Conservation (phyloP, 2,888 invertebrate species). For the Noctuana brunneofusca region DNA sequence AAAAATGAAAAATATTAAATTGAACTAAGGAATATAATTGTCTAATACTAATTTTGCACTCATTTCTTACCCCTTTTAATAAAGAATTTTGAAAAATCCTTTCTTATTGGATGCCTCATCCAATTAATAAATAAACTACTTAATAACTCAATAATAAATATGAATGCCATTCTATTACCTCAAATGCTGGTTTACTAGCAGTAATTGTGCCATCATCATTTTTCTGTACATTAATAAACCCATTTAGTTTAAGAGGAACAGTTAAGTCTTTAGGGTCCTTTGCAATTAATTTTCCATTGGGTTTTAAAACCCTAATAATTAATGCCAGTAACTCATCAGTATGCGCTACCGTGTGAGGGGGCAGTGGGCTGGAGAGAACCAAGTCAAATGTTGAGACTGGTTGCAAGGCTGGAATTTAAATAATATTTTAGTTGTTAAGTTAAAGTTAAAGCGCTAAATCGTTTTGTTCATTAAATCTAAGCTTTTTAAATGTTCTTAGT, state of each 20-base stretch:
- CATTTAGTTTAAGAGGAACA: conserved; percentile 84
- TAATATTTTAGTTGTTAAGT: too few species aligned
- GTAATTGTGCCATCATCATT: conserved; percentile 58
- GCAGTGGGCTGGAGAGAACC: conserved; percentile 80
- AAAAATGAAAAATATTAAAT: too few species aligned
- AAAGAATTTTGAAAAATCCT: too few species aligned
- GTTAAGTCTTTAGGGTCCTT: conserved; percentile 71
- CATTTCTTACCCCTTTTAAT: too few species aligned
- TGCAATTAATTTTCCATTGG: conserved; percentile 83
- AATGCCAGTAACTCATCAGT: conserved; percentile 78
- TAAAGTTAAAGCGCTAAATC: too few species aligned
- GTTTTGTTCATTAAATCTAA: too few species aligned
- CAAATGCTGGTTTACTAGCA: conserved; percentile 87
- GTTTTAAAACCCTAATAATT: conserved; percentile 84
- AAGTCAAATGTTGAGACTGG: conserved; percentile 84
- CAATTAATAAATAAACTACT: too few species aligned
- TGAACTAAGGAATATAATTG: too few species aligned
- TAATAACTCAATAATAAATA: background rate
- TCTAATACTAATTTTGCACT: too few species aligned
- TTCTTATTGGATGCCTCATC: too few species aligned
- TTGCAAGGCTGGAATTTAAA: conserved; percentile 76
- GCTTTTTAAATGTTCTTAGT: too few species aligned
- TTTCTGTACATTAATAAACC: conserved; percentile 80
- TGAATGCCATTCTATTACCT: conserved; percentile 62
- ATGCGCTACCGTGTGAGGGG: conserved; percentile 67